Base-by-base conservation (phyloP, 2,113 vertebrate genomes). In the Ranitomeya imitator region DNA sequence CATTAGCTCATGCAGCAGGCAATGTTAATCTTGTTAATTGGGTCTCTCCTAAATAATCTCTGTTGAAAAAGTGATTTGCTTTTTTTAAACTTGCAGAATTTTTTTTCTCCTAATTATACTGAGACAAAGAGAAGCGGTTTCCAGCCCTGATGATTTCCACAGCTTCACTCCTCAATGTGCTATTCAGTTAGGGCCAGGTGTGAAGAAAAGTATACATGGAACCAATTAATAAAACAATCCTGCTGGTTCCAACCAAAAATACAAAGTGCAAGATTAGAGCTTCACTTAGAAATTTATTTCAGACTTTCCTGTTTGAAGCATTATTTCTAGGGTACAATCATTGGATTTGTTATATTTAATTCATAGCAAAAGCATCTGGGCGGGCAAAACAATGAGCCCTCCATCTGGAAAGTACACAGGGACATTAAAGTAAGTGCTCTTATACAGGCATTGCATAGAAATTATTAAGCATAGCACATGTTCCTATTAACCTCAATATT, bases 1-100 rank as follows among this genome's bases (percentile, higher is more conserved):
- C 86, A 83, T 74, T 88, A 88, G 69, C 45, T 83, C 59, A 88
- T 83, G 54, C 60, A 88, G 71, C 69, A 54, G 69, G 26, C 77
- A 79, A 63, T 80, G 76, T 69, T 88, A 88, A 83, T 83, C 79
- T 74, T 82, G 52, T 88, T 82, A 88, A 88, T 88, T 88, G 69
- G 86, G 45, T 82, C 67, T 82, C 69, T 74, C 55, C 55, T 86
- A 83, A 83, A 88, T 57, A 69, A 55, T 83, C 15, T 88, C 13
- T 74, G 23, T 26, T 88, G 57, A 74, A 60, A 79, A 86, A 67
- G n/a, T 67, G n/a, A 80, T 79, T 67, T 69, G 85, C 51, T 79
- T 79, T 69, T 79, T 79, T 86, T 78, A 77, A 57, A 52, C 59
- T 86, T 79, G 77, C 60, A 80, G 60, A 54, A 26, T 86, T 83